Conservation (phyloP, 2,888 invertebrate genomes). For the Apodemia duryi region DNA sequence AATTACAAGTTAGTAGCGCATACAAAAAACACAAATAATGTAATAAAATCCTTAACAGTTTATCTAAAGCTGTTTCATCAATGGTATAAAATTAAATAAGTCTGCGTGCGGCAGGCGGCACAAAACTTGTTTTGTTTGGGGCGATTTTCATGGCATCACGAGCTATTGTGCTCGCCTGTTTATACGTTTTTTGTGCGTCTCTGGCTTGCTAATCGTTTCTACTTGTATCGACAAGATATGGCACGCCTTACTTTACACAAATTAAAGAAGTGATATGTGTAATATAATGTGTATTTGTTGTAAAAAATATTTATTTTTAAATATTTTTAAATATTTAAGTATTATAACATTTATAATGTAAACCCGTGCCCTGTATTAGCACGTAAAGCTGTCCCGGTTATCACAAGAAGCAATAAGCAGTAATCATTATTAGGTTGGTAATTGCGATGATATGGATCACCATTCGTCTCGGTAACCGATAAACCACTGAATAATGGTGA, state of each 20-base stretch:
- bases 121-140: slow-evolving; percentile 56
- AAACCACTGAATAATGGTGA: too few relatives aligned
- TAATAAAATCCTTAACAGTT: slow-evolving; percentile 10
- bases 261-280: slow-evolving; percentile 19
- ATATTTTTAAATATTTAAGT: too few relatives aligned
- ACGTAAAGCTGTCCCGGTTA: too few relatives aligned
- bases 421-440: too few relatives aligned
- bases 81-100: not conserved
- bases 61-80: not conserved
- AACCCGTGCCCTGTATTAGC: too few relatives aligned
- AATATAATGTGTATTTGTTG: too few relatives aligned
- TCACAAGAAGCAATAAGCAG: too few relatives aligned
- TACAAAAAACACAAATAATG: slow-evolving; percentile 19
- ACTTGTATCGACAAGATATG: slow-evolving; percentile 63
- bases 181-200: slow-evolving; percentile 44
- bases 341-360: too few relatives aligned
- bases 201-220: slow-evolving; percentile 46
- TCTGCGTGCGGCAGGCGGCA: slow-evolving; percentile 33
- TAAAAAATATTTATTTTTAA: too few relatives aligned
- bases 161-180: slow-evolving; percentile 50
- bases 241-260: slow-evolving; percentile 45
- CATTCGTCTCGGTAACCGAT: too few relatives aligned
- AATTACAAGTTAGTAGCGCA: slow-evolving; percentile 29
- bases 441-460: too few relatives aligned
- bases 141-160: slow-evolving; percentile 56